Conservation (phyloP, 2,797 vertebrate genomes). For the Eupleurogrammus muticus region DNA sequence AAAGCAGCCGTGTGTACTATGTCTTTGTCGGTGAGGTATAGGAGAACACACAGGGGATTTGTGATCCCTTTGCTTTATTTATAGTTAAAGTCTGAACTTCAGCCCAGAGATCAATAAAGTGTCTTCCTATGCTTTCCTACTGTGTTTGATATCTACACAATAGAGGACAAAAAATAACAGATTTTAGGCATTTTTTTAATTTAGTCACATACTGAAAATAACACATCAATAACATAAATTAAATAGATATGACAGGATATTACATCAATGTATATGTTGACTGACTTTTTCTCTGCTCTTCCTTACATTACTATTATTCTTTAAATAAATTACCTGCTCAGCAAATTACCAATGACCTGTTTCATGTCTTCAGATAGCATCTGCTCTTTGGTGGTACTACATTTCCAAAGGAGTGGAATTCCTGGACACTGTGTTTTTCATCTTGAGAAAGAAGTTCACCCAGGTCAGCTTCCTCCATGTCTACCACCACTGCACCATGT, state of each 20-base stretch:
- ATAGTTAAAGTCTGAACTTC: background rate
- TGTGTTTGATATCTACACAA: background rate
- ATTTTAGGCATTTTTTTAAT: background rate
- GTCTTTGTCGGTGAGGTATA: conserved; percentile 11
- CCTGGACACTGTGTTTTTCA: conserved; percentile 98
- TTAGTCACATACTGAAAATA: background rate
- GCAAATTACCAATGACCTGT: background rate
- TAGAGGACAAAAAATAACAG: background rate
- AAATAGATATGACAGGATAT: background rate
- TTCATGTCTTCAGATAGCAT: conserved; percentile 89
- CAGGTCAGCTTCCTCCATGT: conserved; percentile 99
- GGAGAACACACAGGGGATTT: conserved; percentile 1
- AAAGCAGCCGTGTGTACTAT: conserved; percentile 19
- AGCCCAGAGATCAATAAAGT: background rate
- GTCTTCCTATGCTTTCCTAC: background rate
- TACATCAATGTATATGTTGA: background rate
- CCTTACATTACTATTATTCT: background rate
- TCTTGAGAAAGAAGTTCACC: conserved; percentile 98
- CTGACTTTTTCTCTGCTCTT: background rate
- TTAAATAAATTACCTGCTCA: background rate
- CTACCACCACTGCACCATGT: conserved; percentile 99
- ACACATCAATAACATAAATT: background rate
- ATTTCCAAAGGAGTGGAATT: conserved; percentile 98
- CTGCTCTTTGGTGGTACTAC: conserved; percentile 99
- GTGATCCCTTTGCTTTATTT: background rate